These are phyloP conservation scores for Megaceryle torquata DNA, from an alignment of 2,113 vertebrate species.

Conservation along the genomic window DNA sequence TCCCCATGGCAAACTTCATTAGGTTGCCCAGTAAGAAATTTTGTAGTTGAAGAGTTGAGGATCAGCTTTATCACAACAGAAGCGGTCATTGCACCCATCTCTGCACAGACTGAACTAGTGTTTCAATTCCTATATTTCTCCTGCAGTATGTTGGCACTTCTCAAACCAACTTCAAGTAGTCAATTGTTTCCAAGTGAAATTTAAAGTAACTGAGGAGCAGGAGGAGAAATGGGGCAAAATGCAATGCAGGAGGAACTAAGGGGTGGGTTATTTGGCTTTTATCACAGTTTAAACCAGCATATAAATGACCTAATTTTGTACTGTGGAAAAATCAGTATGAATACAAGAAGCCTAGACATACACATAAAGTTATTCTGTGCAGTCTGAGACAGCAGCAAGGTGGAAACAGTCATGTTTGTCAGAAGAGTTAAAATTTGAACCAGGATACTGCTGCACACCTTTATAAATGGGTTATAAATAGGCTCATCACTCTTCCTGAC, in stretches of 20 bases:
- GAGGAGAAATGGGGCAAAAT: neutral
- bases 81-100: neutral
- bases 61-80: fast-evolving
- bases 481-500: neutral
- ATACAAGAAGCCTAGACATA: neutral
- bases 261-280: neutral
- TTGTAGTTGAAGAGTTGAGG: neutral
- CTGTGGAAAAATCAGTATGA: neutral
- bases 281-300: neutral
- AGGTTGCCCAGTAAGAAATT: neutral
- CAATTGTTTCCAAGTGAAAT: neutral
- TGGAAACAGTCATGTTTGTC: neutral
- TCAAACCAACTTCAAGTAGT: neutral
- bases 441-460: neutral
- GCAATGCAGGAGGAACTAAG: neutral
- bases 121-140: neutral
- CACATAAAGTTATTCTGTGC: neutral
- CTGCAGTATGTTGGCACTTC: neutral
- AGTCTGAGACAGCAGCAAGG: neutral
- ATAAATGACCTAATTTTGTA: neutral
- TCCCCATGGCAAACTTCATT: neutral
- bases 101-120: neutral
- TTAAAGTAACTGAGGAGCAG: neutral
- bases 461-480: neutral
- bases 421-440: neutral